Percentiles rank a stretch among this genome's conserved stretches.
phyloP scores from a whole-genome alignment of 1,140 invertebrate genomes.

The Tachypleus tridentatus region DNA sequence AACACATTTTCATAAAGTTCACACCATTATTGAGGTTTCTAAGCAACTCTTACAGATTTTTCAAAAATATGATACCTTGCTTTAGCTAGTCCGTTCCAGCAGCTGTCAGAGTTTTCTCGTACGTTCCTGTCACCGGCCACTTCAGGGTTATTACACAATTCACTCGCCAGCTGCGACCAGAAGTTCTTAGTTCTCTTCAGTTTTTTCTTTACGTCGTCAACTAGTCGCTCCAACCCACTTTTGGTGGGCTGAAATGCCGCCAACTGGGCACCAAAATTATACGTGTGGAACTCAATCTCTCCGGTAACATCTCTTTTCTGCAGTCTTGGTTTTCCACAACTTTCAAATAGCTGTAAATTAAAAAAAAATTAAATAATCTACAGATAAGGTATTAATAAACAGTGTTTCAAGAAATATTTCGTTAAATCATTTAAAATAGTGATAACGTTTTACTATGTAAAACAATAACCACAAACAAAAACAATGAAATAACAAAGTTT shows the following conservation, averaged over 20 bases:
- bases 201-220: slow-evolving; percentile 60
- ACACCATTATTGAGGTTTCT: no score
- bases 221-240: slow-evolving; percentile 46
- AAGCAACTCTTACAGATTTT: no score
- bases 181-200: slow-evolving; percentile 61
- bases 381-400: no score
- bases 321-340: slow-evolving; percentile 63
- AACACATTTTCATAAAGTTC: no score
- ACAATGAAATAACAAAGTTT: no score
- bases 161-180: slow-evolving; percentile 70
- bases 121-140: slow-evolving; percentile 45
- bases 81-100: slow-evolving; percentile 73
- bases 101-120: slow-evolving; percentile 49
- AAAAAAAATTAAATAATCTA: no score
- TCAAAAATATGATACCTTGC: slow-evolving; percentile 34
- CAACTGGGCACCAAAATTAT: slow-evolving; percentile 11
- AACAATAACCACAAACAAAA: no score
- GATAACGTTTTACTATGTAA: no score
- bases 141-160: slow-evolving; percentile 54
- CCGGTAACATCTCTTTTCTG: slow-evolving; percentile 34
- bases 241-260: slow-evolving; percentile 59
- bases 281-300: not conserved
- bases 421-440: no score
- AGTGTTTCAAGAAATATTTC: no score
- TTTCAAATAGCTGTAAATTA: slow-evolving; percentile 48